Conservation (phyloP, 2,797 vertebrate species). For the Danio choprae region DNA sequence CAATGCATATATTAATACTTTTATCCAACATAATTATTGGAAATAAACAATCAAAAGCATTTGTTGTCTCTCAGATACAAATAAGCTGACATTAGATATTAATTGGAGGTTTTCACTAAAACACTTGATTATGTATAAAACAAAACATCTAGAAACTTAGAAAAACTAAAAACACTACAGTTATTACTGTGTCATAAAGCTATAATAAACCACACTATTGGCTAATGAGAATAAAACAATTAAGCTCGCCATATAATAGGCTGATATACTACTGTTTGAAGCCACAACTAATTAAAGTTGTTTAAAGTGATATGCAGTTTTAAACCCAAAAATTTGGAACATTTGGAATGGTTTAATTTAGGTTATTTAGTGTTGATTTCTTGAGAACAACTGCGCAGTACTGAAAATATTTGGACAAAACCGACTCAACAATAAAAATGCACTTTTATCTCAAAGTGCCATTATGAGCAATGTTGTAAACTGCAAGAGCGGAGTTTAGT, state of each 20-base stretch:
- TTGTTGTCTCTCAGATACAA: too few relatives aligned
- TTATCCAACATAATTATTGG: too few relatives aligned
- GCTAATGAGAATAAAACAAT: not conserved
- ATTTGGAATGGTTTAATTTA: too few relatives aligned
- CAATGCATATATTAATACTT: too few relatives aligned
- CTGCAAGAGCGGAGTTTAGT: not conserved
- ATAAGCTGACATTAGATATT: not conserved
- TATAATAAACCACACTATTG: not conserved
- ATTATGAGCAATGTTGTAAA: not conserved
- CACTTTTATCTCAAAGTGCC: not conserved
- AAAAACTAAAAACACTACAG: not conserved
- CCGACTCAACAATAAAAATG: conserved; percentile 1
- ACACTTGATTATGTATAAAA: not conserved
- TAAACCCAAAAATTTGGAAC: not conserved
- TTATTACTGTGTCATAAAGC: not conserved
- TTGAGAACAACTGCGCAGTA: not conserved
- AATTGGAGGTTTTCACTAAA: not conserved
- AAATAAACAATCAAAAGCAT: too few relatives aligned
- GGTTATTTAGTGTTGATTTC: too few relatives aligned
- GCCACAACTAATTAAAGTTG: not conserved
- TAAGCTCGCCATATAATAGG: not conserved
- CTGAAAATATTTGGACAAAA: not conserved
- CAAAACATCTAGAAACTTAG: not conserved
- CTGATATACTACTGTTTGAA: not conserved
- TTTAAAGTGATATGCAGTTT: not conserved